Base-by-base conservation (phyloP, 2,113 vertebrate genomes). In the Rhegmatorhina hoffmannsi region DNA sequence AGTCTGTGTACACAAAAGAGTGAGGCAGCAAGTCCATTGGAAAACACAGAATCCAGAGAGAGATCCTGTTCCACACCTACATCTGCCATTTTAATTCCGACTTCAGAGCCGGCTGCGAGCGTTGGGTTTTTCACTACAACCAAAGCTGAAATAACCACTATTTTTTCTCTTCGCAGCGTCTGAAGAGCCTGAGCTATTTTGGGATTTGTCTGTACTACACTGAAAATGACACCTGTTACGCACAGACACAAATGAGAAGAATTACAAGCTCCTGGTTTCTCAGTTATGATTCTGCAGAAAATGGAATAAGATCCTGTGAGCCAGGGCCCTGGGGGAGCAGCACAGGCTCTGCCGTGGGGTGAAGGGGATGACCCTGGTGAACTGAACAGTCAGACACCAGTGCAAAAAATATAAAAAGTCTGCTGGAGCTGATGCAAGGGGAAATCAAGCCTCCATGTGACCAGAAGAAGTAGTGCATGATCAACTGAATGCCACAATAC, bases 161-260 rank as follows among this genome's bases (percentile, higher is more conserved):
- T 80, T 93, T 96, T 92, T 91, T 69, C 90, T 74, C 87, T 79
- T 92, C 5, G 7, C 92, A 77, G 94, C 75, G 49, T 95, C 93
- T 96, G 93, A 96, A 95, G 91, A 96, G 94, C 93, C 79, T 40
- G 95, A 85, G 94, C 96, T 97, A 97, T 97, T 97, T 97, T 96
- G 92, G 95, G 95, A 93, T 96, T 97, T 90, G 93, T 96, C 96
- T 96, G 90, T 94, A 94, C 95, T 97, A 95, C 94, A 69, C 93
- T 97, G 96, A 97, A 96, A 97, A 94, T 95, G 96, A 95, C 96
- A 97, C 97, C 96, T 97, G 97, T 96, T 97, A 91, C 93, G 20
- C 92, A 87, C 93, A 95, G 90, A 49, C 93, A 94, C 89, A 91
- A 94, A 92, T 24, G 91, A 96, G 95, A 59, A 56, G 78, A 93